A percentile compares a stretch with the other conserved stretches of the same genome.
These are phyloP conservation scores for Leucoptera coffeella DNA, from an alignment of 2,888 invertebrate genomes.

Conservation along the genomic window DNA sequence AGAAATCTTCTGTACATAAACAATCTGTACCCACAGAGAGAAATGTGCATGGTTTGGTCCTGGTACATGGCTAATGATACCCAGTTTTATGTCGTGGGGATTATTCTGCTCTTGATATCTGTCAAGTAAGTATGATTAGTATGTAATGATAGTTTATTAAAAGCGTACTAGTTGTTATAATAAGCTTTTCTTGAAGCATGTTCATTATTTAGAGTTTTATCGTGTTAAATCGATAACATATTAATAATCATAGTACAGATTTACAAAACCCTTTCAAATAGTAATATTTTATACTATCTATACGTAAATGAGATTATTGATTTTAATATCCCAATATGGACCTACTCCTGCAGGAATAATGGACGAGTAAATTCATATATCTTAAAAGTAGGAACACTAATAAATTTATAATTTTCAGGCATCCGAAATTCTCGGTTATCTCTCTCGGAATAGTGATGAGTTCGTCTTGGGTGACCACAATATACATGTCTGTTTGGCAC, in stretches of 20 bases:
- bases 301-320: too few species aligned
- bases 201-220: too few species aligned
- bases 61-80: conserved; percentile 81
- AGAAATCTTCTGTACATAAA: conserved; percentile 77
- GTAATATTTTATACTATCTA: too few species aligned
- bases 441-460: conserved; percentile 55
- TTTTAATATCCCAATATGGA: too few species aligned
- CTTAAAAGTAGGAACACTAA: background rate
- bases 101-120: conserved; percentile 58
- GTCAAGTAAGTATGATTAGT: conserved; percentile 51
- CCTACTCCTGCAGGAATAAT: too few species aligned
- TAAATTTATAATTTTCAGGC: conserved; percentile 20
- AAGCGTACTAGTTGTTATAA: too few species aligned
- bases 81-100: conserved; percentile 68
- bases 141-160: too few species aligned
- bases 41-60: conserved; percentile 78
- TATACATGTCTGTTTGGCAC: conserved; percentile 66
- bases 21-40: conserved; percentile 67
- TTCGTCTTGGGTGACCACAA: conserved; percentile 71
- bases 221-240: too few species aligned
- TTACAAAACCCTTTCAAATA: too few species aligned
- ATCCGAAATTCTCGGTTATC: conserved; percentile 57
- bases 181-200: too few species aligned
- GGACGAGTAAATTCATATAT: too few species aligned
- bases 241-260: too few species aligned